These are phyloP conservation scores for Karalla daura DNA, from an alignment of 2,797 vertebrate species.

Conservation along the genomic window DNA sequence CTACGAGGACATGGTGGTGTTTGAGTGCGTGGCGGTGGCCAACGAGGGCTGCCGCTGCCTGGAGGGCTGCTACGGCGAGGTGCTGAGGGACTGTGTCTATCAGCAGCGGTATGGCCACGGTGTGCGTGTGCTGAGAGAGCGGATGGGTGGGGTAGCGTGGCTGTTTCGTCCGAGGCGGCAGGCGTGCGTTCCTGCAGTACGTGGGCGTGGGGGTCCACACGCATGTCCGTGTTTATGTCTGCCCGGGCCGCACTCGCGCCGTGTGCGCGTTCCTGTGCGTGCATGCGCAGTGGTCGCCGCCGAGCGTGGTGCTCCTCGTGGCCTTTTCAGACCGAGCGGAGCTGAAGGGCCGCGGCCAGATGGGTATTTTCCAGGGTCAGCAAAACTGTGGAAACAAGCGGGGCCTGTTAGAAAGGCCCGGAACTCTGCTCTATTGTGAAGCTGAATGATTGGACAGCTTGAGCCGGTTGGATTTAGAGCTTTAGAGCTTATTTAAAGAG, in stretches of 20 bases:
- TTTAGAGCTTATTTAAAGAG: conserved; percentile 79
- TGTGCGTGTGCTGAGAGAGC: conserved; percentile 23
- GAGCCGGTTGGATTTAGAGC: conserved; percentile 79
- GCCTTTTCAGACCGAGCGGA: conserved; percentile 58
- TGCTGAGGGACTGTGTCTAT: conserved; percentile 70
- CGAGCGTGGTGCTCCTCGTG: conserved; percentile 49
- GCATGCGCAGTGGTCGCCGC: conserved; percentile 49
- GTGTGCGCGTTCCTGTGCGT: conserved; percentile 46
- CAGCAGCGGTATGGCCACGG: conserved; percentile 69
- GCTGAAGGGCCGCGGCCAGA: conserved; percentile 73
- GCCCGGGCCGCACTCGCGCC: conserved; percentile 39
- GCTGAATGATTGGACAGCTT: conserved; percentile 73
- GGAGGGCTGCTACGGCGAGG: conserved; percentile 74
- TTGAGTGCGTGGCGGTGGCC: conserved; percentile 78
- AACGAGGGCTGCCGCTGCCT: conserved; percentile 71
- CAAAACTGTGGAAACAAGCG: conserved; percentile 80
- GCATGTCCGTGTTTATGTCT: conserved; percentile 51
- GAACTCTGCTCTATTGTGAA: conserved; percentile 76
- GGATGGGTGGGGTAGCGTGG: conserved; percentile 34
- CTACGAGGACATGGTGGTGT: conserved; percentile 74
- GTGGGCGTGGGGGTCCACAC: conserved; percentile 15
- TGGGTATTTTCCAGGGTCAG: conserved; percentile 82
- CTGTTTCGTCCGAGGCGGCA: too few species aligned
- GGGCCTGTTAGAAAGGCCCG: conserved; percentile 76
- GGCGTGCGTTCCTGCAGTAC: neutral